Base-by-base conservation (phyloP, 2,888 invertebrate genomes). In the Pollenia griseotomentosa region DNA sequence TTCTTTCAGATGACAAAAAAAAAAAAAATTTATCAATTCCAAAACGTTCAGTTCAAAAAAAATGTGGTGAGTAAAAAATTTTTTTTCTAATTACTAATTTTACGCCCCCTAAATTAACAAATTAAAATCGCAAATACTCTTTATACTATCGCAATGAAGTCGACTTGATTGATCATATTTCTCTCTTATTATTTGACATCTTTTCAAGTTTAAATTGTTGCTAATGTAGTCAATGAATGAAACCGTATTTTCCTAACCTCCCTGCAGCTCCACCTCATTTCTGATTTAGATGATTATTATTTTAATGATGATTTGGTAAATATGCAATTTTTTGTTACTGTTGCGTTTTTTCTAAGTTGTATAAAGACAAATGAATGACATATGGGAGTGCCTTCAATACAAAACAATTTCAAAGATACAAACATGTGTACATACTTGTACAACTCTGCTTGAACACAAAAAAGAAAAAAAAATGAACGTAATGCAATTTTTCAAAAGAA, bases 371-470 rank as follows among this genome's bases (percentile, higher is more conserved):
- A 87, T 83, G 82, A 88, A 79, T 88, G 83, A 73, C 87, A 88
- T 59, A 88, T 88, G 85, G 87, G 87, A 88, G 87, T 87, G 88
- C 88, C 86, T 77, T 40, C 70, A 23, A 77, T 77, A 83, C n/a
- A 71, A 83, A 83, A 71, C 40, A 55, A 75, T 80, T 84, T 74
- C 44, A 73, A 55, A 84, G 61, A 80, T 74, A 33, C 33, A 33
- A 6, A 33, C 6, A 6, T 33, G 6, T 33, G 33, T 33, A 33
- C 33, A 33, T 33, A 84, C 53, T 53, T 44, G 19, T 44, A 65
- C 46, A 71, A 79, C 53, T 79, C 61, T 83, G 63, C 55, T 44
- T 70, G 42, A 83, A 57, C 65, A 23, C 48, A 83, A 46, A 55
- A 57, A 53, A 19, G 19, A 19, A 23, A 23, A 23, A 77, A 55